Base-by-base conservation (phyloP, 2,888 invertebrate species). In the Macropis europaea region DNA sequence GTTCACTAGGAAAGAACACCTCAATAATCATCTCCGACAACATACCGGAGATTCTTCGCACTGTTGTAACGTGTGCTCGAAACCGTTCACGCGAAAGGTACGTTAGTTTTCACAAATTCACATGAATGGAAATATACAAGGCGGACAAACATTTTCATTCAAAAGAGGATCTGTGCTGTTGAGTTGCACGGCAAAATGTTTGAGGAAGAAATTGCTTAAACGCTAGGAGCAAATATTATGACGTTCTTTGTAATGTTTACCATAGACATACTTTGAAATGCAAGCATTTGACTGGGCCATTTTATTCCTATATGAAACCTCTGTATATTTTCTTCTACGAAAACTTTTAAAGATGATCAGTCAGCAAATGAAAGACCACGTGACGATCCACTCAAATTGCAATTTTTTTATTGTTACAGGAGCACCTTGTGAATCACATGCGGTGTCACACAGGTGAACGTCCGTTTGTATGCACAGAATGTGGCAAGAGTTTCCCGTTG, bases 401-500 rank as follows among this genome's bases (percentile, higher is more conserved):
- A n/a, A 0, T 42, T 68, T 59, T n/a, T 61, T 5, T n/a, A n/a
- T n/a, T 38, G 53, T 82, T 82, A 22, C 76, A 90, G 90, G 95
- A 95, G 83, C 94, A 94, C 83, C 91, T 95, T 40, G 92, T 94
- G 62, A 94, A 94, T 79, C 95, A 95, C 86, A 95, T 95, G 95
- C 92, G 94, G 90, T 95, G 89, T 86, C 94, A 96, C 91, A 93
- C 94, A 79, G 94, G 95, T 48, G 96, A 96, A 88, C 93, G 95
- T 47, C 97, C 96, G 5, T 96, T 94, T 88, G 94, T 95, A 60
- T 97, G 96, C 87, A 94, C 93, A 71, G 96, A 96, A 85, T 97
- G 96, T 88, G 96, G 96, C 85, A 96, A 96, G 88, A 95, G 95
- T 52, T 96, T 96, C 91, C 96, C 96, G 0, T 90, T 96, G 50